Conservation (phyloP, 92 coral and sea anemone species). For the Paramuricea clavata region DNA sequence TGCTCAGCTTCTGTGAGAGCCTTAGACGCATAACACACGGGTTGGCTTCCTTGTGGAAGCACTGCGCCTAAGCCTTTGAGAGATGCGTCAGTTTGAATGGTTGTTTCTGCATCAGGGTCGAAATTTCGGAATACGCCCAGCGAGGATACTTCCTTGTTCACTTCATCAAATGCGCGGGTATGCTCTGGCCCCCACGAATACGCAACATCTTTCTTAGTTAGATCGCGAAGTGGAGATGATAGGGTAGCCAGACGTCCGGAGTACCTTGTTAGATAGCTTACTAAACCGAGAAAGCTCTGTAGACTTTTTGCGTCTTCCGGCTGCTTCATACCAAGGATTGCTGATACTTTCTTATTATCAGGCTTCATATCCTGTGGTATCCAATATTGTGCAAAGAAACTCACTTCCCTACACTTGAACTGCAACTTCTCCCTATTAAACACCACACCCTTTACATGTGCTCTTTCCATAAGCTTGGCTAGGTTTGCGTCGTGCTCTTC, state of each 20-base stretch:
- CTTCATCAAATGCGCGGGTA: background rate
- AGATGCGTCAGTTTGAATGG: slow-evolving; percentile 64
- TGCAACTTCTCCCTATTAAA: slow-evolving; percentile 49
- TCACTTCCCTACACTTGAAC: slow-evolving; percentile 59
- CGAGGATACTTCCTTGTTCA: slow-evolving; percentile 42
- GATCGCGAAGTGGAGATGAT: slow-evolving; percentile 48
- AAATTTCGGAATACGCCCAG: slow-evolving; percentile 60
- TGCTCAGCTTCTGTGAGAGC: slow-evolving; percentile 70
- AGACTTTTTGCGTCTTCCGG: slow-evolving; percentile 54
- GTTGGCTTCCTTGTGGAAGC: slow-evolving; percentile 62
- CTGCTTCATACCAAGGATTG: slow-evolving; percentile 51
- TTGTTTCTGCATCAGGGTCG: slow-evolving; percentile 55
- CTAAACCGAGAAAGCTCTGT: slow-evolving; percentile 58
- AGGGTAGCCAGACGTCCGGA: slow-evolving; percentile 53
- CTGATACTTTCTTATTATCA: slow-evolving; percentile 60
- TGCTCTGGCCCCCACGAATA: slow-evolving; percentile 62
- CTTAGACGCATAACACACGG: slow-evolving; percentile 62
- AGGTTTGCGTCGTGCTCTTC: slow-evolving; percentile 61
- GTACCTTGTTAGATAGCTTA: slow-evolving; percentile 60
- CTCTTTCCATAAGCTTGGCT: slow-evolving; percentile 50
- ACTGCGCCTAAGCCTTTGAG: slow-evolving; percentile 57
- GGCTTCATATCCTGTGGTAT: slow-evolving; percentile 58
- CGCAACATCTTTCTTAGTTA: slow-evolving; percentile 56
- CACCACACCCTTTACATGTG: slow-evolving; percentile 43
- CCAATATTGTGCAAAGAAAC: slow-evolving; percentile 67